Evolutionary conservation across 2,888 invertebrate species (phyloP).

Genomic region (Drosophila rubida): DNA sequence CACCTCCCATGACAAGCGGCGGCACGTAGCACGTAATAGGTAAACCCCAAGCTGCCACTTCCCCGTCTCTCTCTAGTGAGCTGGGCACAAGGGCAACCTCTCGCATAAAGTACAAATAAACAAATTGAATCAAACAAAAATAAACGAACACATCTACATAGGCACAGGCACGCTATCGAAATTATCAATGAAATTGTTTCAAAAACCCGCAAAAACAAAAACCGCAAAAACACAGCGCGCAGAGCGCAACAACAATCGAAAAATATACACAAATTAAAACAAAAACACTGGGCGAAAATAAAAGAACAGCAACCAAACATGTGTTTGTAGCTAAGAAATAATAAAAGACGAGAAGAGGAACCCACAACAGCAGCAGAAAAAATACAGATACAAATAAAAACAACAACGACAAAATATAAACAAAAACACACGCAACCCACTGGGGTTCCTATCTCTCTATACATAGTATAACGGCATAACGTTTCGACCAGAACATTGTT

Average conservation of each 20-base stretch:
- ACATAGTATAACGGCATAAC: constrained; percentile 17
- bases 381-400: constrained; percentile 11
- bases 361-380: constrained; percentile 13
- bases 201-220: constrained; percentile 46
- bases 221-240: constrained; percentile 35
- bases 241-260: constrained; percentile 20
- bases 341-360: constrained; percentile 13
- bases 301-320: constrained; percentile 46
- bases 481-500: background rate
- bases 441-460: constrained; percentile 23
- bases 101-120: constrained; percentile 53
- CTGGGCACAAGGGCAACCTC: constrained; percentile 51
- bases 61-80: background rate
- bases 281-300: constrained; percentile 9
- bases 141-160: constrained; percentile 22
- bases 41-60: background rate
- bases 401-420: constrained; percentile 27
- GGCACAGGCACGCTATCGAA: constrained; percentile 50
- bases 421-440: constrained; percentile 47
- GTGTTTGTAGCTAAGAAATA: constrained; percentile 48
- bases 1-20: constrained; percentile 7
- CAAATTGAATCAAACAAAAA: constrained; percentile 56
- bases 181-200: constrained; percentile 68
- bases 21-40: constrained; percentile 24
- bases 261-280: constrained; percentile 27